Percentiles rank a stretch among this genome's conserved stretches.
Evolutionary conservation across 2,113 vertebrate genomes (phyloP).

Genomic region (Scytalopus superciliaris): DNA sequence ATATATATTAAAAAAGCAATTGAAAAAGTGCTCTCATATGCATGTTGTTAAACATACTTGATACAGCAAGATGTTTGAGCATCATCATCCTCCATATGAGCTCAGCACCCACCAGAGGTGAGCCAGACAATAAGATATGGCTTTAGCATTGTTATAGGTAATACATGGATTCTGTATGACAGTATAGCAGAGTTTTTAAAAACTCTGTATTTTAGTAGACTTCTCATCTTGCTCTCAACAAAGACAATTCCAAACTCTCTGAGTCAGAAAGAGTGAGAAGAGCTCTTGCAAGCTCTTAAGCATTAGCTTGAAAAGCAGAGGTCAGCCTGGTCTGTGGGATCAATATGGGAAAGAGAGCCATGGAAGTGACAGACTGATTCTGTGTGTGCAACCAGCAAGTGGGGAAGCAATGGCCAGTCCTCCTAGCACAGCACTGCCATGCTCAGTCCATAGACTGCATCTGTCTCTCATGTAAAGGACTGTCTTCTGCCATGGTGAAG

Average conservation of each 20-base stretch:
- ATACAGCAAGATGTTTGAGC: neutral
- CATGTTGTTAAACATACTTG: neutral
- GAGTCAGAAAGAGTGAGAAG: neutral
- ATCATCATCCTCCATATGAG: neutral
- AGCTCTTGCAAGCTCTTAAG: neutral
- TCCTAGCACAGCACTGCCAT: accelerated
- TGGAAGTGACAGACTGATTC: neutral
- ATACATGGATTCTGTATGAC: neutral
- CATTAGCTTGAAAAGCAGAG: neutral
- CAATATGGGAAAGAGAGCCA: neutral
- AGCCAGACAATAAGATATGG: neutral
- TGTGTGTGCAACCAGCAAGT: neutral
- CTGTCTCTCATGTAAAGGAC: neutral
- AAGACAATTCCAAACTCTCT: neutral
- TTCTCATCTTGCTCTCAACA: neutral
- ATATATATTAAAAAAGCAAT: neutral
- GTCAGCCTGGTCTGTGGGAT: neutral
- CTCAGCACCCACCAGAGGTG: neutral
- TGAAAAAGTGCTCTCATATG: neutral
- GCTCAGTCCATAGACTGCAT: neutral
- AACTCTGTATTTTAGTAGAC: neutral
- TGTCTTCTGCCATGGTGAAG: neutral
- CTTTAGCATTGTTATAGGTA: neutral
- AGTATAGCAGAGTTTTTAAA: neutral
- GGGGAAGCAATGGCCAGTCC: neutral